Base-by-base conservation (phyloP, 2,888 invertebrate species). In the Aphodius granarius region DNA sequence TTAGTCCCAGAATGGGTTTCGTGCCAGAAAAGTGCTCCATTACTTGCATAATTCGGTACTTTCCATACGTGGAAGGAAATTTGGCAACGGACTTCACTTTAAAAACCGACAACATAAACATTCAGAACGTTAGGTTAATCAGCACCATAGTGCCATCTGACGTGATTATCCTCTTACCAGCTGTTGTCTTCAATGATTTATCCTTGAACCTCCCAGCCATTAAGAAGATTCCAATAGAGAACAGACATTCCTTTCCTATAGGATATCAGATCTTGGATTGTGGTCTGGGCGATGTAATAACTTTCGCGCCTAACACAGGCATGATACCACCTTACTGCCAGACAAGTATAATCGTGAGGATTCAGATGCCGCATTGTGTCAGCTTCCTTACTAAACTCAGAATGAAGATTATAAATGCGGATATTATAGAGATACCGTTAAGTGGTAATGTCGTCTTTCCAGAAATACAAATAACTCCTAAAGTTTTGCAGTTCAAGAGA, bases 1-100 rank as follows among this genome's bases (percentile, higher is more conserved):
- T 92, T 72, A 85, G 88, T 79, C 92, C 92, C 0, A 85, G 86
- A 82, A 82, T 78, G 76, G 92, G 91, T 21, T 85, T 80, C 0
- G 88, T 92, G 74, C 85, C 89, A 15, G 89, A 89, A 15, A 89
- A 89, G 83, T 87, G 87, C 81, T 86, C 87, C 23, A 84, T 91
- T 66, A 84, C 85, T 15, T 89, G 90, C 79, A 85, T 87, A 75
- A 85, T 91, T 68, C 84, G 83, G 0, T 85, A 82, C 74, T 77
- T 74, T n/a, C 83, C 85, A 0, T 78, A 83, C 75, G 77, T 81
- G 0, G 73, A 77, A 0, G 82, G 78, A 19, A 76, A 81, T 2
- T 80, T 81, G 19, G 78, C 78, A 5, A 81, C 81, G 2, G 87
- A 87, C 73, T 80, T 84, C 6, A 80, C 82, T 3, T 76, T 89